Percentiles rank a stretch among this genome's conserved stretches.
phyloP scores from a whole-genome alignment of 2,113 vertebrate genomes.

The Drymodes brunneopygia region DNA sequence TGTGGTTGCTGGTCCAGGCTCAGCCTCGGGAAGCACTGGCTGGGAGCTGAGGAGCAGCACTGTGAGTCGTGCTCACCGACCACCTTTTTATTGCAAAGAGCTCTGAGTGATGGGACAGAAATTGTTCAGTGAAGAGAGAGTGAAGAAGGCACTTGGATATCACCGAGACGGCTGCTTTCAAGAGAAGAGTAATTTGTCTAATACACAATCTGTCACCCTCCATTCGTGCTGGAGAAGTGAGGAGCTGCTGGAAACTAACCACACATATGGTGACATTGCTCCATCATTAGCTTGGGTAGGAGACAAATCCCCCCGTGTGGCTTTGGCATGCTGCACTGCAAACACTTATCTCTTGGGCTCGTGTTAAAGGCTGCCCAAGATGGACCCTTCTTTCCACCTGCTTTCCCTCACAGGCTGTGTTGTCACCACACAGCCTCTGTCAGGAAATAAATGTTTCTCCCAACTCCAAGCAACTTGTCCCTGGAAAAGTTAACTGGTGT shows the following conservation, averaged over 20 bases:
- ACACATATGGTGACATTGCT: slow-evolving; percentile 66
- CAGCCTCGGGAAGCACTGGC: background rate
- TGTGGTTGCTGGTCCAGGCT: background rate
- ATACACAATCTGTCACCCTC: slow-evolving; percentile 59
- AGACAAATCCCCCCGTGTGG: slow-evolving; percentile 30
- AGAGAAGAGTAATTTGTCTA: slow-evolving; percentile 54
- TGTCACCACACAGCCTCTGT: slow-evolving; percentile 3
- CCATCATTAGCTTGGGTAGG: slow-evolving; percentile 52
- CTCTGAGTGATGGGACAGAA: slow-evolving; percentile 31
- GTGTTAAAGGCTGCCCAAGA: background rate
- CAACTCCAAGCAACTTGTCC: background rate
- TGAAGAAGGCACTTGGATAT: slow-evolving; percentile 16
- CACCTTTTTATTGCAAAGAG: background rate
- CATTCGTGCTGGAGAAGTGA: slow-evolving; percentile 42
- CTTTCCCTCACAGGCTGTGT: slow-evolving; percentile 26
- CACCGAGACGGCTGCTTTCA: slow-evolving; percentile 11
- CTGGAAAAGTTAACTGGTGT: background rate
- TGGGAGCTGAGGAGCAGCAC: background rate
- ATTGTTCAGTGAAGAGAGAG: slow-evolving; percentile 12
- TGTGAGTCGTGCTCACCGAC: background rate
- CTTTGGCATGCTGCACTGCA: slow-evolving; percentile 42
- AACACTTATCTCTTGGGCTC: slow-evolving; percentile 43
- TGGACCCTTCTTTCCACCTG: slow-evolving; percentile 35
- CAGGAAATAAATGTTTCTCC: background rate
- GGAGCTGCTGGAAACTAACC: slow-evolving; percentile 61